These are phyloP conservation scores for Aspiorhynchus laticeps DNA, from an alignment of 2,113 vertebrate genomes.

Conservation along the genomic window DNA sequence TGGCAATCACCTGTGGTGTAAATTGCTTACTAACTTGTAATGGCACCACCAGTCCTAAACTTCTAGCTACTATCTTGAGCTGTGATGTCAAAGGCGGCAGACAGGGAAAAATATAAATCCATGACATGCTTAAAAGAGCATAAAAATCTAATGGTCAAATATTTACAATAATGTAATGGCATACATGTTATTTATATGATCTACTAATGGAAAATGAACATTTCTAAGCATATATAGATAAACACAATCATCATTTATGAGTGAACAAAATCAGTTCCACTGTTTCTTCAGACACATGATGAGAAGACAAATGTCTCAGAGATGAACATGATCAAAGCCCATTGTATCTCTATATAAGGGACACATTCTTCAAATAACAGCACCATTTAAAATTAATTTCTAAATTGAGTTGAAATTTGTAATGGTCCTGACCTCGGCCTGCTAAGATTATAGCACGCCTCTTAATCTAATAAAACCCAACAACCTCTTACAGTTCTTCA, in stretches of 20 bases:
- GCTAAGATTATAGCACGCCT: not conserved
- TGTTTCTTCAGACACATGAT: not conserved
- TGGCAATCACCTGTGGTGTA: not conserved
- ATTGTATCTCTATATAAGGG: not conserved
- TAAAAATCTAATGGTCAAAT: not conserved
- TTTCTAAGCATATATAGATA: not conserved
- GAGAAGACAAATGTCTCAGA: not conserved
- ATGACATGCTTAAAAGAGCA: not conserved
- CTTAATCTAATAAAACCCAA: conserved; percentile 29
- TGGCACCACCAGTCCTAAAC: not conserved
- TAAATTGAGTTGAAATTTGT: conserved; percentile 22
- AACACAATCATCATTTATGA: not conserved
- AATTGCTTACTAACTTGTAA: not conserved
- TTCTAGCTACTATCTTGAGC: not conserved
- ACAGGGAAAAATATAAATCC: not conserved
- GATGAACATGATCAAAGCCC: not conserved
- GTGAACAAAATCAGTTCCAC: not conserved
- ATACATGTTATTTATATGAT: not conserved
- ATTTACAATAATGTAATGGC: not conserved
- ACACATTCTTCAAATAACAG: conserved; percentile 4
- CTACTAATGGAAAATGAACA: not conserved
- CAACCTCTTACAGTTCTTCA: not conserved
- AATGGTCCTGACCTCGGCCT: conserved; percentile 20
- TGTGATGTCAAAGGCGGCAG: not conserved
- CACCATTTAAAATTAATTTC: conserved; percentile 3